Base-by-base conservation (phyloP, 2,113 vertebrate genomes). In the Microcebus ravelobensis region DNA sequence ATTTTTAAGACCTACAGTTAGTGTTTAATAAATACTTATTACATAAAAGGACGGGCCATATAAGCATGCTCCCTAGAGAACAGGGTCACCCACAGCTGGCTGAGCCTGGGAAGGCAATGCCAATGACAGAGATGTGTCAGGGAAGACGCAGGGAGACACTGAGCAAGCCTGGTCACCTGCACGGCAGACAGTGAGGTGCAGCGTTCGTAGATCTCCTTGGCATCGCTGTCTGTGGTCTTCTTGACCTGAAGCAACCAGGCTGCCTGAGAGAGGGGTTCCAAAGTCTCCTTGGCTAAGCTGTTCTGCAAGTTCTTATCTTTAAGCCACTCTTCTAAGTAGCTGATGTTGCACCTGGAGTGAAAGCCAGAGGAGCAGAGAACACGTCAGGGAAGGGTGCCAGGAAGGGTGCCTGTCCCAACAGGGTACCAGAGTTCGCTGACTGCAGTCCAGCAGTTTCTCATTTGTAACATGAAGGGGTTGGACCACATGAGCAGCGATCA, bases 221-320 rank as follows among this genome's bases (percentile, higher is more conserved):
- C 99, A 27, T 99, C 99, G 0, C 99, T 99, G 31, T 99, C 99
- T 5, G 99, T 99, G 92, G 98, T 98, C 98, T 99, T 99, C 98
- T 99, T 99, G 90, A 99, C 99, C 94, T 99, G 99, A 93, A 99
- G 99, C 25, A 99, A 98, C 99, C 99, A 99, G 67, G 99, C 99
- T 21, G 99, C 99, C 97, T 99, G 99, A 57, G 99, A 99, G 13
- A 99, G 98, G 0, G 99, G 99, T 96, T 98, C 99, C 97, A 99
- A 94, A 12, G 99, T 99, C 71, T 99, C 99, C 67, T 99, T 99
- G 65, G 99, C 99, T 45, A 98, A 98, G 86, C 99, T 98, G 96
- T 97, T 98, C 76, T 99, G 99, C 76, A 99, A 98, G 42, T 99
- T 99, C 98, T 99, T 99, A 86, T 99, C 99, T 97, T 99, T 99